Base-by-base conservation (phyloP, 2,113 vertebrate genomes). In the Mormoops blainvillei region DNA sequence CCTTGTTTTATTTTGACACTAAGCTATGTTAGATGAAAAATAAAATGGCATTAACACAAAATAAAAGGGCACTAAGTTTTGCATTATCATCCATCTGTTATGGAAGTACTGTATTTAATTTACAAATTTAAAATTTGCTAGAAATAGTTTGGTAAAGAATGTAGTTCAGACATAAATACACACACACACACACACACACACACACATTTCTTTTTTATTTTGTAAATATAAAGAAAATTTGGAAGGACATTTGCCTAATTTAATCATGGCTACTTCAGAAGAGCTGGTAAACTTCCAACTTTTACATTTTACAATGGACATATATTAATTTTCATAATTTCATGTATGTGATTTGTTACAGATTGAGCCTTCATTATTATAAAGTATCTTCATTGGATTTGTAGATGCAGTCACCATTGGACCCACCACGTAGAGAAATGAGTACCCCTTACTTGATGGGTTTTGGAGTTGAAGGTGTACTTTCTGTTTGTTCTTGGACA, bases 21-120 rank as follows among this genome's bases (percentile, higher is more conserved):
- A 36, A 88, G 58, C 80, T 87, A 11, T 56, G 26, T 78, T 54
- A 68, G 43, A 45, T 74, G 56, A 36, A 56, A 67, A 87, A 65
- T 95, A 86, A 86, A 81, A 89, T 63, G 68, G 33, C 54, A 84
- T 83, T 70, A 81, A 68, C 52, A n/a, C 45, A 28, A 67, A 91
- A 38, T 95, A 67, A 94, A 67, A 86, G 92, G 41, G 26, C 67
- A 89, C 86, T 77, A 58, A 36, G 82, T 13, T 94, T 87, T 86
- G 15, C 52, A 77, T 89, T 54, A 36, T 54, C 19, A 31, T 54
- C 33, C 22, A 36, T 45, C 63, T 94, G 36, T 63, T 95, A 63
- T 91, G 61, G 56, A 73, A 91, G 76, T 84, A 56, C 33, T 43
- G 15, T 7, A 73, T 88, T 68, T 91, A 36, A 50, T 89, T 90